Percentiles rank a stretch among this genome's conserved stretches.
Conservation (phyloP, 2,797 vertebrate species). For the Semotilus atromaculatus region DNA sequence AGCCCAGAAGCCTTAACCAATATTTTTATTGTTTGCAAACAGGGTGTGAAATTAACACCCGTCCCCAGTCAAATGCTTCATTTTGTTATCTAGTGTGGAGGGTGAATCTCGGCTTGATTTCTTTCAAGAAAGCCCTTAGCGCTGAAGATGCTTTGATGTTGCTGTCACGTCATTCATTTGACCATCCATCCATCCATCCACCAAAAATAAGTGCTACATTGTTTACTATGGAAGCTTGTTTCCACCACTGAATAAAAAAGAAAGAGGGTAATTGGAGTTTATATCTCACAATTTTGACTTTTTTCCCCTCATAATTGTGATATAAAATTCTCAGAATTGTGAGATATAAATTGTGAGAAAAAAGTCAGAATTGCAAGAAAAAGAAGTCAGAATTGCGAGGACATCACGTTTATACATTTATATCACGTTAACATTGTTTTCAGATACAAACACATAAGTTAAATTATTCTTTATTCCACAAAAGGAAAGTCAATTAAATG, state of each 20-base stretch:
- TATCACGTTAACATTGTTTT: too few species aligned
- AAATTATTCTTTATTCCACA: background rate
- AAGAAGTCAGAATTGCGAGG: too few species aligned
- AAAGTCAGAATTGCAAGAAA: too few species aligned
- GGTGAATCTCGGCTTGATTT: background rate
- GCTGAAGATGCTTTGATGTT: background rate
- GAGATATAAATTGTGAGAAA: too few species aligned
- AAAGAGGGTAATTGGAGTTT: too few species aligned
- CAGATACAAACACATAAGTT: background rate
- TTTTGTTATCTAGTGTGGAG: background rate
- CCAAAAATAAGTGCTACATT: background rate
- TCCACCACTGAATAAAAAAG: background rate
- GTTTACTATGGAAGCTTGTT: background rate
- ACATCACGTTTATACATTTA: too few species aligned
- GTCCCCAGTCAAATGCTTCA: constrained; percentile 5
- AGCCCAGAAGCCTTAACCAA: background rate
- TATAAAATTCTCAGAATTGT: too few species aligned
- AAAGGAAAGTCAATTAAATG: background rate
- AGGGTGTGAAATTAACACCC: background rate
- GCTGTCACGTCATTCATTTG: background rate
- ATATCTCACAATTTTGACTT: background rate
- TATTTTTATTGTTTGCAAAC: constrained; percentile 1
- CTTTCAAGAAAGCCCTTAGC: background rate
- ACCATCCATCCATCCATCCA: too few species aligned
- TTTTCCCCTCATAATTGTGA: too few species aligned